Evolutionary conservation across 2,888 invertebrate genomes (phyloP).

Genomic region (Leptothorax acervorum): DNA sequence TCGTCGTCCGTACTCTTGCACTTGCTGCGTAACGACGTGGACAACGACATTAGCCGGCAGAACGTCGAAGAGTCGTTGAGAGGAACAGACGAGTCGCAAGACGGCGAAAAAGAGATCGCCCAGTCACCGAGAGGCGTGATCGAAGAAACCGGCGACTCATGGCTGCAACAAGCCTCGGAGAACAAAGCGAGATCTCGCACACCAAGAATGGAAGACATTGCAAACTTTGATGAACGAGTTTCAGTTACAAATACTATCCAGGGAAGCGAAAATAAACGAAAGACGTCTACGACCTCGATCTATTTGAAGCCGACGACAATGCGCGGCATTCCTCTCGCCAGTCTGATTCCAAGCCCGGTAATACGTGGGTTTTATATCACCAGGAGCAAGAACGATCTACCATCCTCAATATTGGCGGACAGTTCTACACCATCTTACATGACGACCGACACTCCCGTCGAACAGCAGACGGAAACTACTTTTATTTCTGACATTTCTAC

Average conservation of each 20-base stretch:
- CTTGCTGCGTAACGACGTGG: slow-evolving; percentile 43
- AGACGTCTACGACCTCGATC: slow-evolving; percentile 51
- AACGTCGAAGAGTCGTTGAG: slow-evolving; percentile 25
- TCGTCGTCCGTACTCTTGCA: slow-evolving; percentile 60
- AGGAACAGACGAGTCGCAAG: background rate
- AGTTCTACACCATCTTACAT: background rate
- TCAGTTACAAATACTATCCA: slow-evolving; percentile 15
- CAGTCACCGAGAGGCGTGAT: background rate
- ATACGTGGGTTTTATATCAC: slow-evolving; percentile 71
- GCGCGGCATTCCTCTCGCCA: slow-evolving; percentile 61
- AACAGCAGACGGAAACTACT: slow-evolving; percentile 18
- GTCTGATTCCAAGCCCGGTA: slow-evolving; percentile 24
- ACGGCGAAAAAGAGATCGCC: background rate
- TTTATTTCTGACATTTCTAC: background rate
- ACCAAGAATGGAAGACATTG: background rate
- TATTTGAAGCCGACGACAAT: slow-evolving; percentile 71
- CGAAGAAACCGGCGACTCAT: slow-evolving; percentile 30
- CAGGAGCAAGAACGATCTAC: slow-evolving; percentile 23
- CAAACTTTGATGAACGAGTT: background rate
- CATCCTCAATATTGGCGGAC: background rate
- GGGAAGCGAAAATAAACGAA: slow-evolving; percentile 37
- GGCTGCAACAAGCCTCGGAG: slow-evolving; percentile 31
- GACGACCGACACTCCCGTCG: background rate
- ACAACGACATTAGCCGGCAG: slow-evolving; percentile 28
- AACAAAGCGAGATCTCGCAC: slow-evolving; percentile 18